phyloP scores from a whole-genome alignment of 2,113 vertebrate species.

The Calypte anna region DNA sequence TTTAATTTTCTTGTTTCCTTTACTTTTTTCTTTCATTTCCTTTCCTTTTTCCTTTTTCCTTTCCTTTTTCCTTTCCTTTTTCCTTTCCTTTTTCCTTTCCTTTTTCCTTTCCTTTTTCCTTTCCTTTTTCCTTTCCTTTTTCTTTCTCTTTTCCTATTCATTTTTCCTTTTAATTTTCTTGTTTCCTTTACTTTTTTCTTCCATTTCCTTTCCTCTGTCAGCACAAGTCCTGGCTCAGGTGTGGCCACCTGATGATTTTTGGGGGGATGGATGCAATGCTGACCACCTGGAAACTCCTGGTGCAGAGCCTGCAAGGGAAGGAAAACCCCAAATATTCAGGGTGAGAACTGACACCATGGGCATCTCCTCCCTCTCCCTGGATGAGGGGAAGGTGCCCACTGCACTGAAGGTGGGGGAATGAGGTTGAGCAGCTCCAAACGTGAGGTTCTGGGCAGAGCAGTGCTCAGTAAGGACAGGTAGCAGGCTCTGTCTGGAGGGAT shows the following conservation, averaged over 20 bases:
- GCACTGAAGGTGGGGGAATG: not conserved
- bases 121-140: too few species aligned
- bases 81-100: too few species aligned
- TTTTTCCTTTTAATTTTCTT: too few species aligned
- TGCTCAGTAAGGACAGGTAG: not conserved
- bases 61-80: too few species aligned
- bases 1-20: too few species aligned
- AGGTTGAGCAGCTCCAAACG: not conserved
- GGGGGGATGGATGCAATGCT: not conserved
- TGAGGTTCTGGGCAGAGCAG: not conserved
- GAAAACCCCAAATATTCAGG: too few species aligned
- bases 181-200: too few species aligned
- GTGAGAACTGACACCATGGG: not conserved
- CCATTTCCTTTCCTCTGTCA: not conserved
- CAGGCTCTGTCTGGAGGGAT: not conserved
- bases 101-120: too few species aligned
- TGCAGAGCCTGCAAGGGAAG: accelerated
- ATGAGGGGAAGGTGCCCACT: not conserved
- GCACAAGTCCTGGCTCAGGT: not conserved
- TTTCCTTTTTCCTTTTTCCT: too few species aligned
- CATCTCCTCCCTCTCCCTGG: too few species aligned
- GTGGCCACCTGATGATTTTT: accelerated
- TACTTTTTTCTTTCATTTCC: too few species aligned
- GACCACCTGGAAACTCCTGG: not conserved
- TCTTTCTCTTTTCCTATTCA: too few species aligned